A percentile compares a stretch with the other conserved stretches of the same genome.
Evolutionary conservation across 1,140 invertebrate genomes (phyloP).

Genomic region (Venturia canescens): DNA sequence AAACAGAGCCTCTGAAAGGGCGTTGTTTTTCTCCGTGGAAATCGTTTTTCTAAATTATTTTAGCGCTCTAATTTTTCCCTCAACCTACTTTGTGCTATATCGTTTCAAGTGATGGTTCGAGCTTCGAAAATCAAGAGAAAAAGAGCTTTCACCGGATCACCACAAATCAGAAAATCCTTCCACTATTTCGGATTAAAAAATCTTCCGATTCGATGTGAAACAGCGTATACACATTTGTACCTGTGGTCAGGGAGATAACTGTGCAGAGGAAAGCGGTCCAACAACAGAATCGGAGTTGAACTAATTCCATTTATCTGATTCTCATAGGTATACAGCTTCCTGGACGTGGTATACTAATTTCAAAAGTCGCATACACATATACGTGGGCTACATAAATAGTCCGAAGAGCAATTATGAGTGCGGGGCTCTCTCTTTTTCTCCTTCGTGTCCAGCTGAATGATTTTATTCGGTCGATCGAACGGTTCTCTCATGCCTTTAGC

Average conservation of each 20-base stretch:
- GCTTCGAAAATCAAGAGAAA: background rate
- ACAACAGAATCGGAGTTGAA: slow-evolving; percentile 30
- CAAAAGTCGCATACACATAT: slow-evolving; percentile 7
- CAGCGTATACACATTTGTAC: background rate
- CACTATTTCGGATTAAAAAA: no score
- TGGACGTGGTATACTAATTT: slow-evolving; percentile 31
- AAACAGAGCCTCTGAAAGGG: no score
- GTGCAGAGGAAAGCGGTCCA: background rate
- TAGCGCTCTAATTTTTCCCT: no score
- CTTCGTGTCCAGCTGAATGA: background rate
- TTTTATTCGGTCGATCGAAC: slow-evolving; percentile 27
- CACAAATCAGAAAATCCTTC: background rate
- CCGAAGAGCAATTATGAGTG: slow-evolving; percentile 31
- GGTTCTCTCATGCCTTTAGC: background rate
- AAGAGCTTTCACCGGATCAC: background rate
- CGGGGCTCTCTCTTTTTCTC: background rate
- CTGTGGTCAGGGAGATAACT: background rate
- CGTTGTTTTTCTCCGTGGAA: no score
- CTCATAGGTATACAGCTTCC: slow-evolving; percentile 20
- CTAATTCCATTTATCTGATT: slow-evolving; percentile 47
- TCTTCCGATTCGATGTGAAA: no score
- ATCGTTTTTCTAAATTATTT: no score
- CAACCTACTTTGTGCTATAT: no score
- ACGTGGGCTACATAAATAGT: background rate
- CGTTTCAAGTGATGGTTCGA: no score